phyloP scores from a whole-genome alignment of 1,140 invertebrate genomes.

The Aphelinus atriplicis region DNA sequence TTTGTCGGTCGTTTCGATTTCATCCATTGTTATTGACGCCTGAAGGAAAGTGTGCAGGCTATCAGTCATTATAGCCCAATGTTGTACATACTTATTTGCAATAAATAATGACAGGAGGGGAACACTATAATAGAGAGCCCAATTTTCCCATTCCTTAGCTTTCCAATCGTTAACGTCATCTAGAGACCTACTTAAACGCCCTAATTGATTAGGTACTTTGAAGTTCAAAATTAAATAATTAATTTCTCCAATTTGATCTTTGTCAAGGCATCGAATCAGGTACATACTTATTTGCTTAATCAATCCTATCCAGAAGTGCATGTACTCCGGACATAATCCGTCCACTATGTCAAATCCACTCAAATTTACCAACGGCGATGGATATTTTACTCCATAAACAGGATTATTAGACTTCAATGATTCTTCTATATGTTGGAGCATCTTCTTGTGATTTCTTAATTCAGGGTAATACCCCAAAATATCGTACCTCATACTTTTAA shows the following conservation, averaged over 20 bases:
- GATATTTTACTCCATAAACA: not conserved
- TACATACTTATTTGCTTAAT: no score
- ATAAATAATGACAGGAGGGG: not conserved
- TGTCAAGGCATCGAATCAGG: not conserved
- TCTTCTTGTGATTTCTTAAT: not conserved
- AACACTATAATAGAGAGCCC: not conserved
- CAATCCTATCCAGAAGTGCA: not conserved
- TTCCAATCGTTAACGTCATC: not conserved
- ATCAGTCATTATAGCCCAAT: conserved; percentile 6
- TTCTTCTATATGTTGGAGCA: no score
- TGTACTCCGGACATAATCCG: not conserved
- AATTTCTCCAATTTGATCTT: not conserved
- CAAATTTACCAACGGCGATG: not conserved
- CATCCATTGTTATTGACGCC: not conserved
- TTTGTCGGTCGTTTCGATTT: not conserved
- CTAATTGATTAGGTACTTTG: conserved; percentile 2
- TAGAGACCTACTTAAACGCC: not conserved
- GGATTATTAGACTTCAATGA: not conserved
- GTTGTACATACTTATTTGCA: not conserved
- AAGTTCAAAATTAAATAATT: not conserved
- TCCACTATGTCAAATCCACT: not conserved
- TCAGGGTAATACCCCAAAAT: not conserved
- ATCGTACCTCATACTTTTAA: not conserved
- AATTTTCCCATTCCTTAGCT: conserved; percentile 10
- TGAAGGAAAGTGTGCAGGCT: not conserved